Base-by-base conservation (phyloP, 2,113 vertebrate genomes). In the Ginglymostoma cirratum region DNA sequence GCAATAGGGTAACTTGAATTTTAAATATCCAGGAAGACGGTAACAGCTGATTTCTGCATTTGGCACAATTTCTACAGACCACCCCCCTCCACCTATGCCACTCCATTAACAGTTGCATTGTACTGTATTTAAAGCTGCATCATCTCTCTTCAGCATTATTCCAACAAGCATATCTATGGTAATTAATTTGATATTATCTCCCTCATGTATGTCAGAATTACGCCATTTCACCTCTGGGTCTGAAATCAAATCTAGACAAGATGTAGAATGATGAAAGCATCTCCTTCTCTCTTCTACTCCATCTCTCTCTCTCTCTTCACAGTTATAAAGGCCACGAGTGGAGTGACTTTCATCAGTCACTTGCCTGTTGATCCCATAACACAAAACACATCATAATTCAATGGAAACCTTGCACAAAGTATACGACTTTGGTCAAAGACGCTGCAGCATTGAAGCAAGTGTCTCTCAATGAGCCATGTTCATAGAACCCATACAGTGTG, bases 111-210 rank as follows among this genome's bases (percentile, higher is more conserved):
- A 45, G 4, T 8, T 70, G n/a, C 67, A 30, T 48, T 61, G 12
- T 52, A 30, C 38, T 76, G 27, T 38, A 52, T 70, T 95, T 52
- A 52, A 70, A 27, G 72, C 23, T 19, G 45, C 67, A 52, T 52
- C 27, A 24, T 24, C 42, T 95, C 38, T 27, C 24, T 76, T 76
- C 42, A 76, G 69, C 72, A 45, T 72, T 21, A 95, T 72, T 45
- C 24, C 15, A 95, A 95, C 45, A 45, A 70, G 48, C 42, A 70
- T 45, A 76, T 52, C 94, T 19, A 23, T 72, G 69, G 15, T 95
- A 95, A 95, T 72, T 69, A 70, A 72, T 48, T 76, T 95, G 94
- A 76, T 95, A 52, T 45, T 42, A 95, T 72, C 45, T 95, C 67
- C 42, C 66, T 76, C 48, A 70, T 76, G 67, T 94, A 23, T 24